A percentile compares a stretch with the other conserved stretches of the same genome.
Conservation (phyloP, 1,140 invertebrate genomes). For the Limonius californicus region DNA sequence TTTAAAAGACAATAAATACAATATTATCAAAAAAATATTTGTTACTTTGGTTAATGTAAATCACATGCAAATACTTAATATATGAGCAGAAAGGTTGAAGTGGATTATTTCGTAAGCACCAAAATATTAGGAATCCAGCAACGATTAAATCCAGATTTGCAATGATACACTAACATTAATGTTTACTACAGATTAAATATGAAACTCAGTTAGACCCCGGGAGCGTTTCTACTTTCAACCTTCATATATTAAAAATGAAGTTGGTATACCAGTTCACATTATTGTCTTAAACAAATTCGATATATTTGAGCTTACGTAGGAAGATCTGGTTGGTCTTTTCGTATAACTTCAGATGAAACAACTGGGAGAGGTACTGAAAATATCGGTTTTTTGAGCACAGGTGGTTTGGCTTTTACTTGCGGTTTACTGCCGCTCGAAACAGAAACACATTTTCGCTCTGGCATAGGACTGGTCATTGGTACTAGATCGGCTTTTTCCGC, state of each 20-base stretch:
- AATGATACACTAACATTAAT: background rate
- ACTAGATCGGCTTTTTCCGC: slow-evolving; percentile 33
- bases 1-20: background rate
- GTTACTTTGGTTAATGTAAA: background rate
- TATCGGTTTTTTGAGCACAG: slow-evolving; percentile 45
- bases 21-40: slow-evolving; percentile 4
- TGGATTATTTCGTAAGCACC: background rate
- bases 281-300: slow-evolving; percentile 4
- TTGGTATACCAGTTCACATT: background rate
- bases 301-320: slow-evolving; percentile 3
- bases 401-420: slow-evolving; percentile 41
- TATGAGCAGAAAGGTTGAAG: background rate
- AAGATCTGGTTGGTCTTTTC: slow-evolving; percentile 34
- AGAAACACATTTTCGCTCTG: slow-evolving; percentile 37
- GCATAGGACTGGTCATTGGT: slow-evolving; percentile 41
- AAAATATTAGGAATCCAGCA: background rate
- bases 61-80: background rate
- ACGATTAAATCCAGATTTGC: background rate
- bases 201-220: too few species aligned
- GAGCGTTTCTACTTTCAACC: too few species aligned
- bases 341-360: slow-evolving; percentile 30
- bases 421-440: slow-evolving; percentile 31
- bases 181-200: too few species aligned
- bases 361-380: slow-evolving; percentile 36
- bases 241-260: background rate